These are phyloP conservation scores for Sminthurides bifidus DNA, from an alignment of 1,140 invertebrate species.

Conservation along the genomic window DNA sequence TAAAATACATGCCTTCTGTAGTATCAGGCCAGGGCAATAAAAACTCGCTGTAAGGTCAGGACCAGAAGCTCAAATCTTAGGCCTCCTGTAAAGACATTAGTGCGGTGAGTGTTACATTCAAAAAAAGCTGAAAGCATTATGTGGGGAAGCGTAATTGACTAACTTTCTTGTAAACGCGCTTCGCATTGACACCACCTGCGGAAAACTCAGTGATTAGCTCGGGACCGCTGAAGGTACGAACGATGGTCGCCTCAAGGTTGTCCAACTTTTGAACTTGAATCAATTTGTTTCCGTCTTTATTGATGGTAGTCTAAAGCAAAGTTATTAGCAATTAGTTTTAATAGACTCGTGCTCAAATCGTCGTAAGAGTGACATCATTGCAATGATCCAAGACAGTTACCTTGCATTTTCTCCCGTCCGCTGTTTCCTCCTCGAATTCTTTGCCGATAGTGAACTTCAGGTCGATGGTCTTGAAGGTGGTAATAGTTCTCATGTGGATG, in stretches of 20 bases:
- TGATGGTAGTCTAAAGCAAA: not conserved
- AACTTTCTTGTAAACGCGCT: conserved; percentile 7
- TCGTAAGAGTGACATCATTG: not conserved
- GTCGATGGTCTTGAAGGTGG: conserved; percentile 68
- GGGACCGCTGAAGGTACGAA: conserved; percentile 20
- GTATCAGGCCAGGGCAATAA: no score
- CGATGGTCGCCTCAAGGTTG: conserved; percentile 8
- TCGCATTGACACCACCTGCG: not conserved
- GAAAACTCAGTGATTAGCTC: conserved; percentile 8
- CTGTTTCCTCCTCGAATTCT: conserved; percentile 72
- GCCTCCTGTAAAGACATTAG: no score
- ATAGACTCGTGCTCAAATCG: not conserved
- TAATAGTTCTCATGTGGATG: conserved; percentile 61
- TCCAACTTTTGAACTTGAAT: conserved; percentile 19
- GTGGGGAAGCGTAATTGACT: no score
- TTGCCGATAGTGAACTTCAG: conserved; percentile 58
- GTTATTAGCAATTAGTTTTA: not conserved
- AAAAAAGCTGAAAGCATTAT: no score
- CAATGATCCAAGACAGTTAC: conserved; percentile 35
- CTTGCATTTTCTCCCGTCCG: conserved; percentile 74
- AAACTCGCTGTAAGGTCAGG: no score
- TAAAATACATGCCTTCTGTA: no score
- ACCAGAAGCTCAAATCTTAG: no score
- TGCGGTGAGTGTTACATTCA: no score
- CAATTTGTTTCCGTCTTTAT: conserved; percentile 17